These are phyloP conservation scores for Schlechtendalia chinensis DNA, from an alignment of 1,140 invertebrate species.

Conservation along the genomic window DNA sequence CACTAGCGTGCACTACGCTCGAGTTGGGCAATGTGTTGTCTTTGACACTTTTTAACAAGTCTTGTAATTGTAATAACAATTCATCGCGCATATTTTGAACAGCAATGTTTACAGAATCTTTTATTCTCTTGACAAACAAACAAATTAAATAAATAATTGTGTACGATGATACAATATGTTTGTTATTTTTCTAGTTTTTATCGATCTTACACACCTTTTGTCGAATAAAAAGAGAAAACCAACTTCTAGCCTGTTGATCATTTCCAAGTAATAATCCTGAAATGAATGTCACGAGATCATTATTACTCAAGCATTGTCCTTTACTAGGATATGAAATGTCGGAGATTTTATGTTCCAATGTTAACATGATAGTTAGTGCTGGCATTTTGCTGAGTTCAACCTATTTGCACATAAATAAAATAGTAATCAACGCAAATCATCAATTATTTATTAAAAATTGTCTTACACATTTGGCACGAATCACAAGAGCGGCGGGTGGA, in stretches of 20 bases:
- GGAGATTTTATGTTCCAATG: constrained; percentile 59
- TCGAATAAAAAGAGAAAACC: constrained; percentile 89
- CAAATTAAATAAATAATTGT: neutral
- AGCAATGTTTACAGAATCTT: constrained; percentile 67
- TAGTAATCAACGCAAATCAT: too few relatives aligned
- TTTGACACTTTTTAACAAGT: constrained; percentile 58
- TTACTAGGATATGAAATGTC: constrained; percentile 32
- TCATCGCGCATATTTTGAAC: constrained; percentile 76
- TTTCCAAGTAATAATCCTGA: constrained; percentile 87
- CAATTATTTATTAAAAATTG: too few relatives aligned
- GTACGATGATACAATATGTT: neutral
- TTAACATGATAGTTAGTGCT: constrained; percentile 76
- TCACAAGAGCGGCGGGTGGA: constrained; percentile 76
- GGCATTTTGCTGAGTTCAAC: constrained; percentile 86
- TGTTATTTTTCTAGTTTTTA: neutral
- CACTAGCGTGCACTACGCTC: constrained; percentile 76
- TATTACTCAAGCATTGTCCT: constrained; percentile 49
- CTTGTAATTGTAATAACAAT: constrained; percentile 67
- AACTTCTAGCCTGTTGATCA: constrained; percentile 83
- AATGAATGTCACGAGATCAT: constrained; percentile 77
- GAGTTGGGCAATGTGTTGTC: constrained; percentile 64
- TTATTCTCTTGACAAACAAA: constrained; percentile 63
- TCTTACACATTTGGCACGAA: constrained; percentile 74
- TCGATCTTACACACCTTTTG: constrained; percentile 68
- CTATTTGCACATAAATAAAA: constrained; percentile 54